These are phyloP conservation scores for Catostomus latipinnis DNA, from an alignment of 2,797 vertebrate genomes.

Conservation along the genomic window DNA sequence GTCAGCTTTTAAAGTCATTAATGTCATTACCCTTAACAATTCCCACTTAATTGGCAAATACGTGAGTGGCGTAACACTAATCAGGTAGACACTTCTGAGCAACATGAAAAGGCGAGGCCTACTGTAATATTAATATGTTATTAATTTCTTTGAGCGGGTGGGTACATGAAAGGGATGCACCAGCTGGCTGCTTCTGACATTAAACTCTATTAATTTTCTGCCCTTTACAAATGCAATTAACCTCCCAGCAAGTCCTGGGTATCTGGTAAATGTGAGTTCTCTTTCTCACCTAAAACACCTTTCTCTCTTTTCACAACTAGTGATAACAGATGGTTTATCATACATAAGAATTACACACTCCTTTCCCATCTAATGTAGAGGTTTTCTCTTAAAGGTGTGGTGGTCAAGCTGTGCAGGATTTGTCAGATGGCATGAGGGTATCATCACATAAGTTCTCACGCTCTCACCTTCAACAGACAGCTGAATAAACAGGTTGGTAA, in stretches of 20 bases:
- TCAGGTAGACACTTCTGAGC: constrained; percentile 47
- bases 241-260: constrained; percentile 64
- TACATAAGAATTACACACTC: no score
- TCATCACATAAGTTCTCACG: no score
- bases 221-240: constrained; percentile 81
- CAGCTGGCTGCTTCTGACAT: constrained; percentile 76
- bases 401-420: no score
- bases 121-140: constrained; percentile 61
- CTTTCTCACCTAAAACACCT: neutral
- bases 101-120: constrained; percentile 56
- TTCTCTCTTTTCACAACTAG: no score
- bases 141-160: constrained; percentile 60
- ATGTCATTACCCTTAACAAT: constrained; percentile 62
- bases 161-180: constrained; percentile 63
- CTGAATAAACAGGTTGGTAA: no score
- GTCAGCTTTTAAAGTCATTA: constrained; percentile 61
- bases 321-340: no score
- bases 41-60: constrained; percentile 60
- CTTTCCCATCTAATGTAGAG: no score
- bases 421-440: no score
- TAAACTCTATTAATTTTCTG: constrained; percentile 81
- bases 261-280: constrained; percentile 44
- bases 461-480: no score
- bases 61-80: constrained; percentile 51
- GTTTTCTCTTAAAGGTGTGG: no score